Base-by-base conservation (phyloP, 2,797 vertebrate species). In the Brachymystax lenok region DNA sequence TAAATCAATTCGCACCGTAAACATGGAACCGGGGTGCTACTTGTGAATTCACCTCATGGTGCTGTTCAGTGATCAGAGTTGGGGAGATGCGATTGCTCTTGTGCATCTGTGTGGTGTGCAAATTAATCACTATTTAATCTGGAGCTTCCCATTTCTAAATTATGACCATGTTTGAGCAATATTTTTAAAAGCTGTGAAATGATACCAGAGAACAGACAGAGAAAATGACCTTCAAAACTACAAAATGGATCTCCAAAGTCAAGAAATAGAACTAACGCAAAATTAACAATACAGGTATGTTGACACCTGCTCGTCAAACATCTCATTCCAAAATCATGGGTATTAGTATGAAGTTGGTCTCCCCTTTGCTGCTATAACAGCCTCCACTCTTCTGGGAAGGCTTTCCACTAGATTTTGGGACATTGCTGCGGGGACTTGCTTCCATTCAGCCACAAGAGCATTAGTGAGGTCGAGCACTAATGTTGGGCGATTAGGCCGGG, bases 1-100 rank as follows among this genome's bases (percentile, higher is more conserved):
- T 91, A 92, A 86, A 89, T 92, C 88, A 89, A 89, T 90, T 86
- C 77, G 79, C 13, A 54, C 59, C 77, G 80, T 74, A 83, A 89
- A 78, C 51, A 75, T 78, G 72, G 63, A 77, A 71, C 68, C 64
- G 74, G 28, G 19, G 7, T 14, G 14, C 52, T 74, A 79, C 70
- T 87, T 88, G 78, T 77, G 74, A 63, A 88, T 83, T 85, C 82
- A 56, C 66, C 50, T 77, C 84, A 80, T 24, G 74, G 76, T n/a
- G 56, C 56, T 59, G 19, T 21, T 59, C 56, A n/a, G 56, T 61
- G 59, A 61, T 61, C 21, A 12, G n/a, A 61, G 59, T 61, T 61
- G n/a, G 59, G 21, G n/a, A 61, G 51, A 69, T 61, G 68, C 40
- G 13, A 33, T 71, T 68, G 40, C 52, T 14, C 17, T 1, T 51